Base-by-base conservation (phyloP, 2,888 invertebrate species). In the Aphelenchoides bicaudatus region DNA sequence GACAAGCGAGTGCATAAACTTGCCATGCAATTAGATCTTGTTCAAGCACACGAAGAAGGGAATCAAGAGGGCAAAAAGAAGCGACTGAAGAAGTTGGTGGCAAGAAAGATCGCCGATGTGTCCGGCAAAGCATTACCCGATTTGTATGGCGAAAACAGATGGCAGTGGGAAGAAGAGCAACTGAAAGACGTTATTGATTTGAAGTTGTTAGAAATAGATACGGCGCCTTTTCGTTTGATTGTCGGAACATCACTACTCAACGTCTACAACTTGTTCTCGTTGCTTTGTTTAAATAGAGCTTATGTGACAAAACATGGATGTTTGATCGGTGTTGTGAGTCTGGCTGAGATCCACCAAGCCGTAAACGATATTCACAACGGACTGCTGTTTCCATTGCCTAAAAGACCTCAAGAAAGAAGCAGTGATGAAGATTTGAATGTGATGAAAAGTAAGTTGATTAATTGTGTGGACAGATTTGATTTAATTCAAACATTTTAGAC, bases 151-250 rank as follows among this genome's bases (percentile, higher is more conserved):
- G 68, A 73, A 5, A 73, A 77, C 53, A 68, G 93, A 82, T 86
- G 88, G 72, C 85, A 86, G 54, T 96, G 94, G 94, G 94, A 96
- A 81, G 87, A 88, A 73, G 87, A 88, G 63, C 90, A 92, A 81
- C 88, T 96, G 86, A 85, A 86, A 4, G 85, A 87, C 60, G 85
- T 86, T 46, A 87, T 90, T 0, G 80, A 82, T 63, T 80, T 82
- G 70, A 73, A 75, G 21, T 71, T 76, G 1, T 75, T 80, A 54
- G 88, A 89, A 79, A 89, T 96, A 58, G 96, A 98, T 81, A 92
- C 94, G 0, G 91, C 96, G 30, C 96, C 96, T 6, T 96, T 98
- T 83, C 96, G 98, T 79, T 85, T 94, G 3, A 94, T 66, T 5
- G 67, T 59, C 37, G 31, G 65, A 25, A 53, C 63, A 8, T 67